Evolutionary conservation across 2,888 invertebrate species (phyloP).

Genomic region (Neoscelio sp.): DNA sequence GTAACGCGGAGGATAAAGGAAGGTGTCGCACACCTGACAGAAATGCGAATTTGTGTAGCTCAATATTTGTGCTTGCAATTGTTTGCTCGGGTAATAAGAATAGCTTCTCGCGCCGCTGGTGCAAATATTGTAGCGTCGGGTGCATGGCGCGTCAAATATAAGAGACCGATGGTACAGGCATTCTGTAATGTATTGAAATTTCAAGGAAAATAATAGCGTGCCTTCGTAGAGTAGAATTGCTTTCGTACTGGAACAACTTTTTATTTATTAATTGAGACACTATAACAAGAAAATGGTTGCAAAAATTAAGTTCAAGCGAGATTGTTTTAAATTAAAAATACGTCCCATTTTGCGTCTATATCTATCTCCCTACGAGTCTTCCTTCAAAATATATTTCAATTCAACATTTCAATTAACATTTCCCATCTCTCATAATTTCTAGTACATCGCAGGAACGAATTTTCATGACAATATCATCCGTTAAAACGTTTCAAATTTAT

Average conservation of each 20-base stretch:
- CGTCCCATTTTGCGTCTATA: too few species aligned
- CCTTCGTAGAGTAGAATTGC: too few species aligned
- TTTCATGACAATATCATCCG: slow-evolving; percentile 27
- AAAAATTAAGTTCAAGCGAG: too few species aligned
- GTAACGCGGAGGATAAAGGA: slow-evolving; percentile 16
- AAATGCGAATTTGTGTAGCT: slow-evolving; percentile 35
- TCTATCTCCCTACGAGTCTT: too few species aligned
- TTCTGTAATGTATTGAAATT: slow-evolving; percentile 15
- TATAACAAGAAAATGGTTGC: too few species aligned
- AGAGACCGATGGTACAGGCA: slow-evolving; percentile 16
- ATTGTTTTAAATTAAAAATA: too few species aligned
- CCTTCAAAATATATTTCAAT: too few species aligned
- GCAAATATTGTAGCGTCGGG: slow-evolving; percentile 27
- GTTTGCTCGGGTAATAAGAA: slow-evolving; percentile 59
- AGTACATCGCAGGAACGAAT: too few species aligned
- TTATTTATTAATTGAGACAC: too few species aligned
- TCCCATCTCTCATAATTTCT: too few species aligned
- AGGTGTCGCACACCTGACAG: slow-evolving; percentile 24
- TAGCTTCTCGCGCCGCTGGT: slow-evolving; percentile 8
- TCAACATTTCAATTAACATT: too few species aligned
- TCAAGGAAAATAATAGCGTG: slow-evolving; percentile 17
- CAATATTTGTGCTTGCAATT: slow-evolving; percentile 55
- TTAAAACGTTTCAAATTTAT: slow-evolving; percentile 45
- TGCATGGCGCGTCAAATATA: slow-evolving; percentile 36
- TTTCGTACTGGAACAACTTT: too few species aligned